Evolutionary conservation across 2,888 invertebrate species (phyloP).

Genomic region (Lasioglossum villosulum): DNA sequence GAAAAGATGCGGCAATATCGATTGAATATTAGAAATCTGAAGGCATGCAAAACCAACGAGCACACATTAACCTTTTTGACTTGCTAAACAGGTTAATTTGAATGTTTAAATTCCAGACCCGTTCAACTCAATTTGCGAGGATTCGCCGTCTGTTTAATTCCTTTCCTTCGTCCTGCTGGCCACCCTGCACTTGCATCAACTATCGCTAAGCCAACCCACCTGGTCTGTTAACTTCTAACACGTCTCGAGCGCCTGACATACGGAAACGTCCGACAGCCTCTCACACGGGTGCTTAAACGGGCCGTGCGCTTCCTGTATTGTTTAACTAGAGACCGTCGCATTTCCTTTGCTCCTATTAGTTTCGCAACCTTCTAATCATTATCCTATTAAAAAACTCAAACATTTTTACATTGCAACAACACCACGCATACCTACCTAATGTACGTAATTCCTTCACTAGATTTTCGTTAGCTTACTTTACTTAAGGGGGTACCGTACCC

Average conservation of each 20-base stretch:
- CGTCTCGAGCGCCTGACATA: slow-evolving; percentile 52
- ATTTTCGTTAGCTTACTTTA: not conserved
- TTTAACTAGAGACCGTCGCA: slow-evolving; percentile 38
- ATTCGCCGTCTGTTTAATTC: slow-evolving; percentile 79
- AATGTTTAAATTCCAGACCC: slow-evolving; percentile 82
- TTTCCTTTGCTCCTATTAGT: slow-evolving; percentile 14
- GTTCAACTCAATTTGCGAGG: slow-evolving; percentile 82
- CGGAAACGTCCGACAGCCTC: slow-evolving; percentile 45
- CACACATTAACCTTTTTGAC: slow-evolving; percentile 81
- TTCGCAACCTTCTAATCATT: not conserved
- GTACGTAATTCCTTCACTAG: not conserved
- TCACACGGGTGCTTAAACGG: slow-evolving; percentile 45
- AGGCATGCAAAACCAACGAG: slow-evolving; percentile 62
- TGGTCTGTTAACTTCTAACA: slow-evolving; percentile 59
- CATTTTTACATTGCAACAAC: not conserved
- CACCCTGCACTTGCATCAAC: slow-evolving; percentile 45
- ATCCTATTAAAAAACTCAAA: not conserved
- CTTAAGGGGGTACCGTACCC: no score
- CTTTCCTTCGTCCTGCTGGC: slow-evolving; percentile 64
- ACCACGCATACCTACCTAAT: not conserved
- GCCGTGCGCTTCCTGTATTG: slow-evolving; percentile 59
- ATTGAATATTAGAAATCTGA: slow-evolving; percentile 77
- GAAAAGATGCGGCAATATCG: slow-evolving; percentile 69
- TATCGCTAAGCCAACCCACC: slow-evolving; percentile 42
- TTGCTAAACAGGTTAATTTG: slow-evolving; percentile 83